phyloP scores from a whole-genome alignment of 2,113 vertebrate species.

The Athene cunicularia region DNA sequence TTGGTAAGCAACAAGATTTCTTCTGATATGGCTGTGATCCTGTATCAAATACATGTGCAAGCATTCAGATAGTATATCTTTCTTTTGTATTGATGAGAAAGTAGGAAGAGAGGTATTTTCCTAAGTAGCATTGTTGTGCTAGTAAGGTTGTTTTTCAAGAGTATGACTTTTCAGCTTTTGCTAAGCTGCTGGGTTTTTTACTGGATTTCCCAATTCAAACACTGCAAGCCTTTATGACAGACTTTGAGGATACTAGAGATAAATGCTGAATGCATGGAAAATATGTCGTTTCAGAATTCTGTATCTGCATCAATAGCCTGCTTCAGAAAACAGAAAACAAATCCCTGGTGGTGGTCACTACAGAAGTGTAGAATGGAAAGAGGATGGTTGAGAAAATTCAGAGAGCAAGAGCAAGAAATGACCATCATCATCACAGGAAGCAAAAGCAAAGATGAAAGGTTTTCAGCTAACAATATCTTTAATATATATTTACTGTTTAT shows the following conservation, averaged over 20 bases:
- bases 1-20: not conserved
- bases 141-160: not conserved
- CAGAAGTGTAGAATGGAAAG: not conserved
- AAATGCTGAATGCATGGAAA: not conserved
- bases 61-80: not conserved
- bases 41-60: not conserved
- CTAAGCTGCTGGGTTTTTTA: not conserved
- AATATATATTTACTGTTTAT: not conserved
- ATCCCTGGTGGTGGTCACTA: not conserved
- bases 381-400: not conserved
- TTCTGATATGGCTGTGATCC: not conserved
- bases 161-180: not conserved
- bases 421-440: not conserved
- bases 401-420: not conserved
- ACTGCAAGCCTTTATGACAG: not conserved
- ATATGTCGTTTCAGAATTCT: not conserved
- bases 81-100: not conserved
- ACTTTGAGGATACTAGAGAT: not conserved
- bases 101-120: not conserved
- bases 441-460: slow-evolving; percentile 11
- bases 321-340: not conserved
- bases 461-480: slow-evolving; percentile 13
- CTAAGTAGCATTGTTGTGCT: not conserved
- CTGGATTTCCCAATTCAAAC: not conserved
- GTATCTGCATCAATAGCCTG: not conserved